Base-by-base conservation (phyloP, 2,113 vertebrate species). In the Crotophaga sulcirostris region DNA sequence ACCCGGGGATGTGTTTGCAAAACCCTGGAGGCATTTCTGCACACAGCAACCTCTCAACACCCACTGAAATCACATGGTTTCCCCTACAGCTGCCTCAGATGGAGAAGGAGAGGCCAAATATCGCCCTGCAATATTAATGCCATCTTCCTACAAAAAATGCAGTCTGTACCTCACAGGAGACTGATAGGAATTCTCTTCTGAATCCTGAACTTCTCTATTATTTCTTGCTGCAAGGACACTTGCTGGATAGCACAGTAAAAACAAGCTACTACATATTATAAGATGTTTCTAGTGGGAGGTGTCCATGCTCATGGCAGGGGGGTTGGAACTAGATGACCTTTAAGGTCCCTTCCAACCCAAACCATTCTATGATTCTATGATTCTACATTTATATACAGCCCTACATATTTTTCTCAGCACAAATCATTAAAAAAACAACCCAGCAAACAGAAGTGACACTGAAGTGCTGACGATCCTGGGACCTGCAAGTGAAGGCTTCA, bases 41-140 rank as follows among this genome's bases (percentile, higher is more conserved):
- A 69, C 11, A 6, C 77, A 87, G 79, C 2, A 3, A n/a, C 47
- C 68, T 66, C 56, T 54, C 42, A 96, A 79, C 82, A 95, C 58
- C 89, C 96, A 96, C 84, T 81, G 51, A 93, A 68, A 76, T 85
- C 90, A 94, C 63, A 42, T 90, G 87, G 69, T 17, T 95, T 84
- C 75, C 80, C 40, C 40, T 6, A 86, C 60, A 1, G 0, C 33
- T 69, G 58, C 58, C 40, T 95, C 58, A 15, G 56, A 56, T 10
- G 1, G 24, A 36, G 69, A 63, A 86, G 15, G 33, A 81, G 83
- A 95, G 87, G 77, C 47, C 74, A 88, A 67, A 59, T 16, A 26
- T 33, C 2, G 3, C 55, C 29, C 29, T 40, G 31, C 38, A 76
- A 74, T 76, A 87, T 64, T 80, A 84, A 85, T 31, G 31, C 3